Percentiles rank a stretch among this genome's conserved stretches.
phyloP scores from a whole-genome alignment of 2,797 vertebrate species.

The Phoeniculus purpureus region DNA sequence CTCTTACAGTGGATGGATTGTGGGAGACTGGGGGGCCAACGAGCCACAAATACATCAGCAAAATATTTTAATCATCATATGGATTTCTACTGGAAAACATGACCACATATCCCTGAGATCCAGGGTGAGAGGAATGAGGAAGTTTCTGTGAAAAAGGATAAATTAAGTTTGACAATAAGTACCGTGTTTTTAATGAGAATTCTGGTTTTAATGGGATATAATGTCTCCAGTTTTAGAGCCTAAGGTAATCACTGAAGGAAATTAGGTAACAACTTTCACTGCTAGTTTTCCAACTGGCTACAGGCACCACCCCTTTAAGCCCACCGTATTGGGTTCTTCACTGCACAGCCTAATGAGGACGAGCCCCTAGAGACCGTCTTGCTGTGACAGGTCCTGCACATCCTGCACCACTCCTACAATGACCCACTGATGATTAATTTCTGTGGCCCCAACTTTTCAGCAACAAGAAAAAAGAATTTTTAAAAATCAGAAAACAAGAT shows the following conservation, averaged over 20 bases:
- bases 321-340: background rate
- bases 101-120: background rate
- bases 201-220: constrained; percentile 4
- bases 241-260: background rate
- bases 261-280: background rate
- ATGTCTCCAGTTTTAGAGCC: background rate
- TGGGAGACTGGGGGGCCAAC: background rate
- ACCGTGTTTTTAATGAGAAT: background rate
- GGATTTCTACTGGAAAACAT: background rate
- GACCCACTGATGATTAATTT: background rate
- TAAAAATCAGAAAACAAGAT: background rate
- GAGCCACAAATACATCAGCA: background rate
- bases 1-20: background rate
- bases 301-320: background rate
- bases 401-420: background rate
- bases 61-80: background rate
- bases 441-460: background rate
- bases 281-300: background rate
- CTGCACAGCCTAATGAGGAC: background rate
- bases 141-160: background rate
- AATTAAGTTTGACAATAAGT: background rate
- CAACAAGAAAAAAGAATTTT: background rate
- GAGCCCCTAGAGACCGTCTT: background rate
- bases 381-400: background rate
- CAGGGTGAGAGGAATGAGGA: background rate